These are phyloP conservation scores for Eupithecia inturbata DNA, from an alignment of 2,888 invertebrate species.

Conservation along the genomic window DNA sequence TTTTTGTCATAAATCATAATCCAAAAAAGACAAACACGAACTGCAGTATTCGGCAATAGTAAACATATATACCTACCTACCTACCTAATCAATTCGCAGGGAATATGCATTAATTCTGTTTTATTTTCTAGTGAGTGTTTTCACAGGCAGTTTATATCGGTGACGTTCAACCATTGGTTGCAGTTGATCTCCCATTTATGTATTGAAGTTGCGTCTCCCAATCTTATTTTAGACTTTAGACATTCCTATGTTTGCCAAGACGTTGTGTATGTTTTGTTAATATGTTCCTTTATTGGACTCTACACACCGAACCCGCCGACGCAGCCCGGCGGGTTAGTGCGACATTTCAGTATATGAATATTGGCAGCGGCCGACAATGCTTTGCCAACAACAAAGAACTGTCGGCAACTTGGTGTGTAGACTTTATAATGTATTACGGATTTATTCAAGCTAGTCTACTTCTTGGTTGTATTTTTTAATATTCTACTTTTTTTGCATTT, in stretches of 20 bases:
- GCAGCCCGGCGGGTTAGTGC: background rate
- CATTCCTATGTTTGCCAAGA: constrained; percentile 12
- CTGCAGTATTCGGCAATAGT: background rate
- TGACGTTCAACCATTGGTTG: background rate
- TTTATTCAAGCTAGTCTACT: constrained; percentile 47
- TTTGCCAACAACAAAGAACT: too few relatives aligned
- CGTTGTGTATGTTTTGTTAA: constrained; percentile 11
- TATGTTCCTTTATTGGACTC: constrained; percentile 31
- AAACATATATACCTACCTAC: background rate
- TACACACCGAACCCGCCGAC: background rate
- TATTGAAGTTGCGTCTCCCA: background rate
- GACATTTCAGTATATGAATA: background rate
- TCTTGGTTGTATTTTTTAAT: constrained; percentile 37
- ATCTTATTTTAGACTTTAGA: background rate
- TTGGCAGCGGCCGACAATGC: background rate
- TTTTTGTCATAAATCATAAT: background rate
- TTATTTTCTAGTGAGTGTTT: background rate
- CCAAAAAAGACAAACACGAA: background rate
- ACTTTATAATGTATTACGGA: constrained; percentile 39
- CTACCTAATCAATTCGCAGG: background rate
- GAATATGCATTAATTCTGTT: background rate
- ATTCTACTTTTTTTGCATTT: constrained; percentile 10
- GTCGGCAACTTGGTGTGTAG: background rate
- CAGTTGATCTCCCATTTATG: background rate
- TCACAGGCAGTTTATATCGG: background rate